phyloP scores from a whole-genome alignment of 2,888 invertebrate species.

The Drosophila peninsularis region DNA sequence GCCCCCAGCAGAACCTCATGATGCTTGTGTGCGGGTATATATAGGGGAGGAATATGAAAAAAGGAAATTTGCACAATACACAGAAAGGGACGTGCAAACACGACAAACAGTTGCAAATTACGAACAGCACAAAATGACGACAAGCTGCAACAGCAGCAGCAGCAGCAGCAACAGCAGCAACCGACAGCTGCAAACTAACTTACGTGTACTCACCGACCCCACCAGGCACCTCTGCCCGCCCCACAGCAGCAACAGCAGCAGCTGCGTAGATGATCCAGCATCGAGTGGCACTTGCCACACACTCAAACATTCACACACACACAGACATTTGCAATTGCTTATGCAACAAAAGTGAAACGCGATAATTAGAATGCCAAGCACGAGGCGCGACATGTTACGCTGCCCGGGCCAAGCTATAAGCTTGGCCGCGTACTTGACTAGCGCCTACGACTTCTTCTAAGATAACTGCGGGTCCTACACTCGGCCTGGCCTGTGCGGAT shows the following conservation, averaged over 20 bases:
- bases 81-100: constrained; percentile 73
- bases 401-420: constrained; percentile 4
- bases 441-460: constrained; percentile 44
- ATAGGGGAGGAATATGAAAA: constrained; percentile 36
- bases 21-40: constrained; percentile 12
- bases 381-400: constrained; percentile 40
- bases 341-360: constrained; percentile 52
- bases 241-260: constrained; percentile 30
- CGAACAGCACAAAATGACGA: constrained; percentile 51
- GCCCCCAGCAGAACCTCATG: not conserved
- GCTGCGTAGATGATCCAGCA: constrained; percentile 63
- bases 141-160: constrained; percentile 34
- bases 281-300: constrained; percentile 56
- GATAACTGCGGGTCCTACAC: constrained; percentile 30
- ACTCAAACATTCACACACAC: constrained; percentile 13
- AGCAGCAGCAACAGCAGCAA: constrained; percentile 20
- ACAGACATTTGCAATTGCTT: constrained; percentile 28
- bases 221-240: not conserved
- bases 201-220: not conserved
- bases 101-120: constrained; percentile 75
- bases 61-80: constrained; percentile 73
- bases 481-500: constrained; percentile 29
- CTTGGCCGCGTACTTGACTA: constrained; percentile 44
- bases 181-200: constrained; percentile 14
- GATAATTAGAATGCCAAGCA: constrained; percentile 75